Base-by-base conservation (phyloP, 2,888 invertebrate genomes). In the Leptinotarsa juncta region DNA sequence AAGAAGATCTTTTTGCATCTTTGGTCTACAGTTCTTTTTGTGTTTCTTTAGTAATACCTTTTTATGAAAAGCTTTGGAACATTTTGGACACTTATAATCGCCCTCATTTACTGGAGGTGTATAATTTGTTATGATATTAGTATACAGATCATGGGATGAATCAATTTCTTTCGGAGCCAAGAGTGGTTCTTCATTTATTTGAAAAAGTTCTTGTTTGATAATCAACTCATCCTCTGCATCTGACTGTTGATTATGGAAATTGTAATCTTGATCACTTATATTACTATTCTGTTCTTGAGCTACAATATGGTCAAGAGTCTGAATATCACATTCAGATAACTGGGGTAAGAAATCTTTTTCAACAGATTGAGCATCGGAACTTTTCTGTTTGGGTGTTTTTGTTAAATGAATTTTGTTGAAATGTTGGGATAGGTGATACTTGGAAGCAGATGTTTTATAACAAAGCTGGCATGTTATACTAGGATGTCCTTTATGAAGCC, bases 391-490 rank as follows among this genome's bases (percentile, higher is more conserved):
- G 78, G 62, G 57, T 16, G 72, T 71, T 75, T 87, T 87, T 2
- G 82, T 79, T 67, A 84, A 82, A 78, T 90, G 90, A 50, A 90
- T 90, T 78, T 90, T 90, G 20, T 89, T 88, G 72, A 91, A 90
- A 79, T 91, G 91, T 51, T 90, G 90, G 1, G 89, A 87, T 4
- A 91, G 83, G 80, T 91, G 91, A 78, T 90, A 90, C 76, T 90
- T 90, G 2, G 90, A 90, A 0, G 91, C 91, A 69, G 90, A 91
- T 0, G 91, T 91, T 81, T 91, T 91, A 76, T 89, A 86, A 80
- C 91, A 91, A 62, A 90, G 86, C 57, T 89, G 89, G 80, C 91
- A 91, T 0, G 91, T 91, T 7, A 91, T 89, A 74, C 90, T 90
- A n/a, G 89, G 89, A 82, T 91, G 91, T 16, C 90, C 90, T 81